Conservation (phyloP, 2,888 invertebrate genomes). For the Clostera curtula region DNA sequence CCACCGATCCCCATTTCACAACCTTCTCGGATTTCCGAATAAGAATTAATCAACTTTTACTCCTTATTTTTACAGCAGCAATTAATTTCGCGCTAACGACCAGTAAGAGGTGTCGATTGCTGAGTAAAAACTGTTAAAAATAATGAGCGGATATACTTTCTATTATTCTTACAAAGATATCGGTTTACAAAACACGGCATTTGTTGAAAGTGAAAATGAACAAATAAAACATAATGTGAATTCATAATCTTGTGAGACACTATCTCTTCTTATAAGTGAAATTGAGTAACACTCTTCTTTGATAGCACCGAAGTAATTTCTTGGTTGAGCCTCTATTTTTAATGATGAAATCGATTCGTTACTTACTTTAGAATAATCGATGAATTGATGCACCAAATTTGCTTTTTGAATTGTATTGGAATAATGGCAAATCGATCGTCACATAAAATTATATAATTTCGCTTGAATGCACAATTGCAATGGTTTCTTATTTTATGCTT, state of each 20-base stretch:
- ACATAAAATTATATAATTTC: conserved; percentile 16
- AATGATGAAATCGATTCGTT: conserved; percentile 39
- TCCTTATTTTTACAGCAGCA: conserved; percentile 46
- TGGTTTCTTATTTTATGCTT: not conserved
- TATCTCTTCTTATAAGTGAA: not conserved
- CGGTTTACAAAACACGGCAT: conserved; percentile 28
- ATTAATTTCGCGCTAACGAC: conserved; percentile 61
- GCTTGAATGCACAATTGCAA: conserved; percentile 10
- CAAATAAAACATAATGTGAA: not conserved
- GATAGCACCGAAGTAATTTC: conserved; percentile 26
- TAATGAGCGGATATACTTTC: conserved; percentile 43
- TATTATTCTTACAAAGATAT: conserved; percentile 39
- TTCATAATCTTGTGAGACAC: not conserved
- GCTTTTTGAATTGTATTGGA: conserved; percentile 20
- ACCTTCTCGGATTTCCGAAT: conserved; percentile 59
- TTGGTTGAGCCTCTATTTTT: conserved; percentile 27
- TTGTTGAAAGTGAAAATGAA: conserved; percentile 6
- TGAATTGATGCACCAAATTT: conserved; percentile 20
- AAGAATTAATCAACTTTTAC: conserved; percentile 60
- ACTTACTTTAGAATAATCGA: conserved; percentile 28
- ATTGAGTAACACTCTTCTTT: conserved; percentile 1
- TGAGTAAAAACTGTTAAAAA: conserved; percentile 49
- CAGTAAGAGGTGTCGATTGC: conserved; percentile 60
- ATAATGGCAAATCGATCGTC: conserved; percentile 10
- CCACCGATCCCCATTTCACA: conserved; percentile 50